Evolutionary conservation across 2,797 vertebrate genomes (phyloP), one percentile per base, ranked within the genome.

Genomic region (Eutrigla gurnardus): DNA sequence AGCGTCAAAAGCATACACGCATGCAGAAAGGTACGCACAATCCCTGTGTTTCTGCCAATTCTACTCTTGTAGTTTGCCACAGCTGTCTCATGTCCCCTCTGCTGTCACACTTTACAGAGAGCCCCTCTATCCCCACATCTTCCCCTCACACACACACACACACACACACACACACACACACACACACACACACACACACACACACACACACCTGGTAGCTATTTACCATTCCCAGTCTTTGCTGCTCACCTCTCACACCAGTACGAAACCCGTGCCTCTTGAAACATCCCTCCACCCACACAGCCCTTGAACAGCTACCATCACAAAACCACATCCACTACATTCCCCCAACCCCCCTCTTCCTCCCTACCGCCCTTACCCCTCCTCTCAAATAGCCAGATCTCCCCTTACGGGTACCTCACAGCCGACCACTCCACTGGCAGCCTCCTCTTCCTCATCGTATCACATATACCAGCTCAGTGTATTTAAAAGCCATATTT

Each of bases 191-290:
- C 59, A 42, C 65, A 64, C 62, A 53, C 64, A 57, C 39, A 63
- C 73, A 54, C 62, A 71, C 65, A 77, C 80, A 89, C 93, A 96
- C 93, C 96, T 95, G 94, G 93, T 87, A 93, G 90, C 84, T 89
- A 93, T 95, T 96, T 95, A 86, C 87, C 88, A 88, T 77, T 76
- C 15, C 7, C 64, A 3, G 13, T 66, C 73, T 60, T 70, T 81
- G 79, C 89, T 81, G 80, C 89, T 90, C 78, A 90, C 92, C 91
- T 89, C 90, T 80, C 53, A 45, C 66, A 66, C 42, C 63, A 66
- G 65, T 91, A 85, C 73, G 77, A 91, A 92, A 88, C 82, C 90
- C 65, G 80, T 92, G 90, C 84, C 79, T 86, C 77, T 54, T 75
- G 81, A 88, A 89, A 89, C 86, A 70, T 78, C 77, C 59, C 77